Base-by-base conservation (phyloP, 2,797 vertebrate species). In the Cetoscarus ocellatus region DNA sequence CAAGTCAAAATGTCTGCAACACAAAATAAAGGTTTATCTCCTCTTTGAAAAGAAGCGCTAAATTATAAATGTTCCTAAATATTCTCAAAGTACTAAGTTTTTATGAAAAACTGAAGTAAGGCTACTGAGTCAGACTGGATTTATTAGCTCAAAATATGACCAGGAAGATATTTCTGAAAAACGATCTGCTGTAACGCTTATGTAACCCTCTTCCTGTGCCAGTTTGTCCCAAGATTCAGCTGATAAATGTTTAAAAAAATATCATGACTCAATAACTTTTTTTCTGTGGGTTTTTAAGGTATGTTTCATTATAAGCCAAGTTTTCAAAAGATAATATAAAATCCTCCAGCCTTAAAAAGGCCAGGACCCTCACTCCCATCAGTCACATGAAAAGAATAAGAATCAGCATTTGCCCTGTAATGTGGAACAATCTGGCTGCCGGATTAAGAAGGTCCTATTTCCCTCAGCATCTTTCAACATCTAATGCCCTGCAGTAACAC, bases 381-480 rank as follows among this genome's bases (percentile, higher is more conserved):
- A 83, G 79, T 67, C 45, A 63, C 10, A 58, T 45, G 44, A 60
- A 67, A 62, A 73, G 18, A 42, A 53, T 5, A 50, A 39, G 15
- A 83, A 79, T 69, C 47, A 56, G 56, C 56, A 66, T 69, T 36
- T 49, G 58, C 5, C 10, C 54, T 63, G 45, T 75, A 67, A 68
- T 43, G 42, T 65, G 61, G 12, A 53, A 47, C 8, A 48, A 18
- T 7, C 53, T 3, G 10, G 49, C 36, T 74, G 52, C 19, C 66
- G 72, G 49, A 76, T 43, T 64, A 1, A 43, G 12, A 34, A 6
- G 19, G 47, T 73, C 0, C 19, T 14, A 11, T 14, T n/a, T 56
- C 43, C 14, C 38, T 34, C 6, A 50, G 0, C 14, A 47, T 17
- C 9, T 55, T 76, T 61, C 68, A 15, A 9, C 8, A 45, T 42